These are phyloP conservation scores for Cheilosia scutellata DNA, from an alignment of 2,888 invertebrate genomes.

Conservation along the genomic window DNA sequence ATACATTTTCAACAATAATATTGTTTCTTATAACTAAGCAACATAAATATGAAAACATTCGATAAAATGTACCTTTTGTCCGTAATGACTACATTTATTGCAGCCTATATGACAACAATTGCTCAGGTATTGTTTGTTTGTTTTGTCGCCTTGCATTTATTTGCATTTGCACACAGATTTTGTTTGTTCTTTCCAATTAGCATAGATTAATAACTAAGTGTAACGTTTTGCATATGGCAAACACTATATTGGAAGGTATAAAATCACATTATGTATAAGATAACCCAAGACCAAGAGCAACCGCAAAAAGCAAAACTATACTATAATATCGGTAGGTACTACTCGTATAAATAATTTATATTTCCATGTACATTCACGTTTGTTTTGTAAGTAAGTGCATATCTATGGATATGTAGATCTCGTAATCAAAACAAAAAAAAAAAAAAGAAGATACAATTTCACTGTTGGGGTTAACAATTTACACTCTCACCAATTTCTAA, in stretches of 20 bases:
- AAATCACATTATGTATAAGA: conserved; percentile 36
- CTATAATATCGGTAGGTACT: background rate
- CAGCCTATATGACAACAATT: background rate
- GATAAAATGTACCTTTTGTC: conserved; percentile 6
- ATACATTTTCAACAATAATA: too few relatives aligned
- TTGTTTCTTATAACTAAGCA: background rate
- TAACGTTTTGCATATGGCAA: background rate
- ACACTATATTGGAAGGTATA: conserved; percentile 15
- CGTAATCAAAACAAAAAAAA: conserved; percentile 57
- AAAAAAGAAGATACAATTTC: conserved; percentile 46
- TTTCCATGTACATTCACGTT: conserved; percentile 18
- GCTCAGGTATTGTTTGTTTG: too few relatives aligned
- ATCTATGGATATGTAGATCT: background rate
- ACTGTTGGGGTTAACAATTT: conserved; percentile 32
- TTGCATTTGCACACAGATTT: conserved; percentile 7
- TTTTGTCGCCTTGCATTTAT: conserved; percentile 6
- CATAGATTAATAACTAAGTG: conserved; percentile 38
- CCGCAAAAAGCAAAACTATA: conserved; percentile 51
- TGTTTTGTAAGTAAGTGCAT: conserved; percentile 2
- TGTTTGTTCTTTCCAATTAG: conserved; percentile 8
- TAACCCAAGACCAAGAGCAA: conserved; percentile 29
- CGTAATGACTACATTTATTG: background rate
- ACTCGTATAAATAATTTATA: conserved; percentile 8
- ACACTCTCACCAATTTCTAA: conserved; percentile 3
- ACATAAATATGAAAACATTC: background rate